Evolutionary conservation across 2,113 vertebrate genomes (phyloP).

Genomic region (Cynopterus brachyotis): DNA sequence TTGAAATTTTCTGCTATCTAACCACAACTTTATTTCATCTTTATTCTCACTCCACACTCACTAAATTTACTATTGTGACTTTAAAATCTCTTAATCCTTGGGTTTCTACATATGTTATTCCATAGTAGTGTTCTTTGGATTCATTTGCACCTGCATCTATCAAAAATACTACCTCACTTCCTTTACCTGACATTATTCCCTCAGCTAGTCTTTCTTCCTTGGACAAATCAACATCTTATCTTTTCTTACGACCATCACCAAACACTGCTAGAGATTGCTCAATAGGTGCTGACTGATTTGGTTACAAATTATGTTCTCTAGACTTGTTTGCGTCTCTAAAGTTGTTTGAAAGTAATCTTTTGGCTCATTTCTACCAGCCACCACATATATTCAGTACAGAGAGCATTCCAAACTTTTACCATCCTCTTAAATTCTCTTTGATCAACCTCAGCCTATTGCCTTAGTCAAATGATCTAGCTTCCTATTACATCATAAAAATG

Average conservation of each 20-base stretch:
- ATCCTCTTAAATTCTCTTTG: neutral
- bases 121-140: fast-evolving
- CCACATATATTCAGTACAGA: neutral
- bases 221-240: neutral
- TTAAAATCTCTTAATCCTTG: neutral
- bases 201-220: neutral
- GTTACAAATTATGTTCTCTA: neutral
- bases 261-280: neutral
- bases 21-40: neutral
- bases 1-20: neutral
- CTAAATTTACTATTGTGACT: neutral
- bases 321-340: neutral
- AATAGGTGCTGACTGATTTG: neutral
- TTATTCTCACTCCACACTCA: neutral
- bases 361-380: neutral
- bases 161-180: neutral
- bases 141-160: neutral
- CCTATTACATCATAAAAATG: neutral
- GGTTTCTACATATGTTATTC: neutral
- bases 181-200: neutral
- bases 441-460: neutral
- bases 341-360: neutral
- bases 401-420: neutral
- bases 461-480: neutral
- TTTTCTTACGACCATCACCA: neutral